Evolutionary conservation across 2,113 vertebrate genomes (phyloP), one percentile per base, ranked within the genome.

Genomic region (Pheucticus melanocephalus): DNA sequence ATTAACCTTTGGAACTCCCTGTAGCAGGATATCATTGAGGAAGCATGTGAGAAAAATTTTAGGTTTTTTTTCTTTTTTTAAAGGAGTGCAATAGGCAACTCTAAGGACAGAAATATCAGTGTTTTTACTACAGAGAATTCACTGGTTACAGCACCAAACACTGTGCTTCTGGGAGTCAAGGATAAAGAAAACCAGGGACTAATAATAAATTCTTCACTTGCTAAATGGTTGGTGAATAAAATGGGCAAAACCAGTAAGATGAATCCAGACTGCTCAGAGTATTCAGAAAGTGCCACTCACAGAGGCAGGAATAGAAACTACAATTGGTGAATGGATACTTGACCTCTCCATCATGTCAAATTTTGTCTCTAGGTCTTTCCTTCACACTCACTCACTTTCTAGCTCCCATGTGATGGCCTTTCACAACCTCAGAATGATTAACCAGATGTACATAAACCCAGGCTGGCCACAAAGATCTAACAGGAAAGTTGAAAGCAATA

Each of bases 1-100:
- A 97, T 96, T 95, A 96, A 94, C 91, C 69, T 86, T 71, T 96
- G 92, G 69, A 94, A 83, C 54, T 92, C 79, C 30, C 56, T 80
- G 82, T 85, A 94, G 63, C 69, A 92, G 76, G 90, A 94, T 96
- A 94, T 84, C 72, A 93, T 90, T 94, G 93, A 90, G 64, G 71
- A 92, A 92, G 48, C 48, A 53, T 24, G 42, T 6, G 14, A 72
- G 40, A 92, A 76, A 71, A 42, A 40, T 65, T 56, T 77, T 11
- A 7, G 54, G 39, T 39, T 39, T 39, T 39, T 39, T 75, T 66
- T n/a, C n/a, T n/a, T 65, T 40, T 82, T 48, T 2, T 5, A 61
- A 57, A 53, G 20, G 57, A 65, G 12, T 80, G 21, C 6, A 53
- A 61, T 47, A 73, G 65, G 66, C 42, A 79, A 57, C 24, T 45